Evolutionary conservation across 2,113 vertebrate genomes (phyloP), one percentile per base, ranked within the genome.

Genomic region (Erinaceus europaeus): DNA sequence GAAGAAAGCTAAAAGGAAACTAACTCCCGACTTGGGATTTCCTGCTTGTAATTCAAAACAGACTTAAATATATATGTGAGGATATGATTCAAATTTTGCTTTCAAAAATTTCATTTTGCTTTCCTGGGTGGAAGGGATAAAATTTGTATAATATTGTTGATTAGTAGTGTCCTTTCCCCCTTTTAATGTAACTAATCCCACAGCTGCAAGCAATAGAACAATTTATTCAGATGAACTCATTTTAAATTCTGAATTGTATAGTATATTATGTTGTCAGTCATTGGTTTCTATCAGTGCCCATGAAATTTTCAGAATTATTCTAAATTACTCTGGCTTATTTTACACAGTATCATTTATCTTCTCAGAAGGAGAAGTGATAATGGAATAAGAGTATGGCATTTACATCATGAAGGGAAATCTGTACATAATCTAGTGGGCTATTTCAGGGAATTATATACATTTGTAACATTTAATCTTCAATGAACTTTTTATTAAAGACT

Each of bases 11-110:
- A 65, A 68, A 72, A 86, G 34, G 84, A 65, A 40, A 42, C 15
- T 71, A 80, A 29, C 48, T 76, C 25, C 8, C 32, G 32, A 36
- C 55, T 86, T 80, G 75, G 29, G 72, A 88, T 92, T 83, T 95
- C 86, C 88, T 88, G 57, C 68, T 69, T 76, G 48, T 62, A 68
- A 77, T 67, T 86, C 46, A 85, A 79, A 87, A 64, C 10, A 42
- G 57, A 88, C 57, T 44, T 72, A 25, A 36, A 44, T 68, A 5
- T 67, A 59, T 77, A 76, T 14, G 1, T 59, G 17, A 82, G 13
- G 7, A 50, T 71, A 4, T 83, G 50, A 32, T n/a, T n/a, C 27
- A 84, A 53, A 10, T 57, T 84, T 84, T 75, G 23, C 48, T 74
- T 80, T 79, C 42, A n/a, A n/a, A n/a, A n/a, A n/a, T n/a, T n/a